These are phyloP conservation scores for Rattus rattus DNA, from an alignment of 2,113 vertebrate genomes.

Conservation along the genomic window DNA sequence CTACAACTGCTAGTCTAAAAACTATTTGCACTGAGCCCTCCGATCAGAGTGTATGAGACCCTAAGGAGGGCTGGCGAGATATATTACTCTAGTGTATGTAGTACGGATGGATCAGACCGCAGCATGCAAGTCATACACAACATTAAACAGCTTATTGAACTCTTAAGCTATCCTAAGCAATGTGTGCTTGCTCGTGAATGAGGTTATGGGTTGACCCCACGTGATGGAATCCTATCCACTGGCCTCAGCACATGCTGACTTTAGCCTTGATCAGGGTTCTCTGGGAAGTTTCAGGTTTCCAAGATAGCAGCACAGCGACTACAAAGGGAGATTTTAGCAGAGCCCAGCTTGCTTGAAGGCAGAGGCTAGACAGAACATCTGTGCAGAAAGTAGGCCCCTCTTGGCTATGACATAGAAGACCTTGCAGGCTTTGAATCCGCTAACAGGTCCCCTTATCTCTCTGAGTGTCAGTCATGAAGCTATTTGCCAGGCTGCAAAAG, in stretches of 20 bases:
- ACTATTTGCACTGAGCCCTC: conserved; percentile 48
- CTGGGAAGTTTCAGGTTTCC: not conserved
- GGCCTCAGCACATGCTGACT: not conserved
- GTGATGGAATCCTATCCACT: not conserved
- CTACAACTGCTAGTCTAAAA: conserved; percentile 16
- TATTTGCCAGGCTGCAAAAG: not conserved
- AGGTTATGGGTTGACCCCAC: conserved; percentile 2
- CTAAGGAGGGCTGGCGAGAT: not conserved
- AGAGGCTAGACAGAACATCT: no score
- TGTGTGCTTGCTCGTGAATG: conserved; percentile 22
- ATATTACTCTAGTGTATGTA: not conserved
- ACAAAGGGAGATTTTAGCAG: not conserved
- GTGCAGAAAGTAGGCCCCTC: not conserved
- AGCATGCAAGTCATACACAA: not conserved
- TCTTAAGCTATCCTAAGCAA: conserved; percentile 10
- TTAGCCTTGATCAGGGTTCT: not conserved
- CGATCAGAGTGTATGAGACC: not conserved
- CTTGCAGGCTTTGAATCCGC: not conserved
- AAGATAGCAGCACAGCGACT: not conserved
- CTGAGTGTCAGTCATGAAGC: not conserved
- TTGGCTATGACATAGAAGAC: not conserved
- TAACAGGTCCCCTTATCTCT: not conserved
- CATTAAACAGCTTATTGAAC: not conserved
- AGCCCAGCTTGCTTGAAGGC: not conserved
- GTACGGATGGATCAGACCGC: not conserved